phyloP scores from a whole-genome alignment of 2,888 invertebrate genomes.

The Nudaria mundana region DNA sequence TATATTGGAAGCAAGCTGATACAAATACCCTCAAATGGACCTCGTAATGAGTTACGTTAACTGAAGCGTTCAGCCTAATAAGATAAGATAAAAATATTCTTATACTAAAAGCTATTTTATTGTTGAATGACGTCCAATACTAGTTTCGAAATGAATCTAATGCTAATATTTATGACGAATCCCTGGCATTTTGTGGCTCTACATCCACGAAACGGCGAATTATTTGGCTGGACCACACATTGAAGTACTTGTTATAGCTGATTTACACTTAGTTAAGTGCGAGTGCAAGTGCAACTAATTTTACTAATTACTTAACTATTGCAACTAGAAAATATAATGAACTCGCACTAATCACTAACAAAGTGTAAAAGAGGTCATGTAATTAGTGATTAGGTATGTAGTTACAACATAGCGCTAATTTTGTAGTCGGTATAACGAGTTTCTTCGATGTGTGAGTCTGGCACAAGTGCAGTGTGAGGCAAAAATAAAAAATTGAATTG shows the following conservation, averaged over 20 bases:
- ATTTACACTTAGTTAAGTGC: constrained; percentile 6
- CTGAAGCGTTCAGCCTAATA: constrained; percentile 38
- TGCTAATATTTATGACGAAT: constrained; percentile 44
- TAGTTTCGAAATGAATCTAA: constrained; percentile 39
- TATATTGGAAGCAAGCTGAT: constrained; percentile 40
- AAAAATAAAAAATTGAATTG: constrained; percentile 51
- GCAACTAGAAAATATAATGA: too few species aligned
- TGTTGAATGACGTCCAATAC: constrained; percentile 28
- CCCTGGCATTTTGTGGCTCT: constrained; percentile 44
- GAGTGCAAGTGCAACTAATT: too few species aligned
- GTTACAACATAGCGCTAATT: too few species aligned
- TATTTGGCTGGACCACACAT: constrained; percentile 19
- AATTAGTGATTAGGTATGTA: too few species aligned
- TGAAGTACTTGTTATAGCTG: neutral
- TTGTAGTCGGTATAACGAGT: constrained; percentile 7
- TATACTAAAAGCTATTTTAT: constrained; percentile 53
- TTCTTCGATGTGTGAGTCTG: constrained; percentile 15
- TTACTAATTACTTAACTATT: too few species aligned
- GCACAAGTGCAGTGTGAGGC: constrained; percentile 62
- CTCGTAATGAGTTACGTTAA: constrained; percentile 15
- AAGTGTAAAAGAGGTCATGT: too few species aligned
- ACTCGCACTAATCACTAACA: too few species aligned
- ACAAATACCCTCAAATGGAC: constrained; percentile 21
- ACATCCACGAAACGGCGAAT: constrained; percentile 25
- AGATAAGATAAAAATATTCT: constrained; percentile 21